These are phyloP conservation scores for Lepidocyrtoides sp. DNA, from an alignment of 2,888 invertebrate species.

Conservation along the genomic window DNA sequence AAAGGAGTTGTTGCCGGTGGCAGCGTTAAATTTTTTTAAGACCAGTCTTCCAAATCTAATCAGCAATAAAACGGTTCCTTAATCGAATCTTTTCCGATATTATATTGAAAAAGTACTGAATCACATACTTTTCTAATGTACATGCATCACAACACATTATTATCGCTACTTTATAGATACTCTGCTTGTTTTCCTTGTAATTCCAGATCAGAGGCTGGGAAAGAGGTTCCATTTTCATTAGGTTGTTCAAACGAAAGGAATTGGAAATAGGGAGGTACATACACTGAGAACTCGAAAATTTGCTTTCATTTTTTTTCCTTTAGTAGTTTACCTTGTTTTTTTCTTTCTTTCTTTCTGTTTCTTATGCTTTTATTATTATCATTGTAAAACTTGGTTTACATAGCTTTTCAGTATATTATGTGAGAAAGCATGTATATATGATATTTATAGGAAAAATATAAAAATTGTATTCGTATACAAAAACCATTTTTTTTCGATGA, in stretches of 20 bases:
- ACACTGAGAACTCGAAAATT: background rate
- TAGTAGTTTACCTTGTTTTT: background rate
- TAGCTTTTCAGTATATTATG: background rate
- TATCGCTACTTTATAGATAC: background rate
- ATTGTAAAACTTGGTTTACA: background rate
- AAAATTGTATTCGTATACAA: background rate
- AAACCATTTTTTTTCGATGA: background rate
- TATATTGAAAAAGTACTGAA: slow-evolving; percentile 53
- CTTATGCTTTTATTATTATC: background rate
- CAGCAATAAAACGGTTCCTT: slow-evolving; percentile 85
- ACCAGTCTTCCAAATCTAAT: slow-evolving; percentile 85
- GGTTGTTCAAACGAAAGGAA: slow-evolving; percentile 36
- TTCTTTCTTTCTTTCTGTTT: background rate
- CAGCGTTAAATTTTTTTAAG: slow-evolving; percentile 85
- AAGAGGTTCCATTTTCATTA: slow-evolving; percentile 29
- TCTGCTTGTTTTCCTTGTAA: background rate
- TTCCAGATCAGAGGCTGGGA: background rate
- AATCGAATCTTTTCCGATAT: slow-evolving; percentile 77
- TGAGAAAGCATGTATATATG: too few relatives aligned
- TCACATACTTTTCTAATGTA: slow-evolving; percentile 1
- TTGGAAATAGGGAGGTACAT: slow-evolving; percentile 9
- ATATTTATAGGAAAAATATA: too few relatives aligned
- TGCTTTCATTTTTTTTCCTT: background rate
- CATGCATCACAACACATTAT: slow-evolving; percentile 5
- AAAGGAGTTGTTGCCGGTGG: slow-evolving; percentile 80